Base-by-base conservation (phyloP, 2,888 invertebrate species). In the Heterodera filipjevi region DNA sequence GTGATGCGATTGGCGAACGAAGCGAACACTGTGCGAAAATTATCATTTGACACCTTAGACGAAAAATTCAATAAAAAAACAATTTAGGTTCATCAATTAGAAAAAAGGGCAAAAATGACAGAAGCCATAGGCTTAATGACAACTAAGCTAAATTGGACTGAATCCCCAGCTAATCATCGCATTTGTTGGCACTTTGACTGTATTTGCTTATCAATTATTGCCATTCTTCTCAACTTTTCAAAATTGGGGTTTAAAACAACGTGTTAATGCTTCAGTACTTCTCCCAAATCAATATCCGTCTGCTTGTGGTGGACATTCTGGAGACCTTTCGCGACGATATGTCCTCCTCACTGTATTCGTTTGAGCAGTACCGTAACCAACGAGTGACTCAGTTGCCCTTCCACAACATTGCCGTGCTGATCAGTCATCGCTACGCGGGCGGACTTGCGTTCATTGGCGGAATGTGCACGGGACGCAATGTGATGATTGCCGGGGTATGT, bases 371-470 rank as follows among this genome's bases (percentile, higher is more conserved):
- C 74, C 82, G 85, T 33, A 82, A 83, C 49, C 77, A 82, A 32
- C 83, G 85, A 84, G 84, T 53, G 30, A 66, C 83, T 73, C 80
- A 82, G 53, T 81, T 87, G 44, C 87, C 87, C 1, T 82, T 82
- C 33, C 88, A 88, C 80, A 85, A 88, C 71, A 85, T 88, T 71
- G 86, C 88, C 8, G 85, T 83, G 8, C 76, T 88, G 30, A 82
- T 88, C 75, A 83, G 86, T 8, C 86, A 82, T 80, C 86, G 85
- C 77, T 87, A 88, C 76, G 86, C 86, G 6, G 88, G 88, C 8
- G 88, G 88, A 39, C 78, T 88, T 35, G 88, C 88, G 0, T 88
- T 86, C 78, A 87, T 88, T 66, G 83, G 82, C 27, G 87, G 87
- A 77, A 85, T 88, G 83, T 88, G 88, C 80, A 82, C 84, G 3